Evolutionary conservation across 2,888 invertebrate species (phyloP).

Genomic region (Odontothrips loti): DNA sequence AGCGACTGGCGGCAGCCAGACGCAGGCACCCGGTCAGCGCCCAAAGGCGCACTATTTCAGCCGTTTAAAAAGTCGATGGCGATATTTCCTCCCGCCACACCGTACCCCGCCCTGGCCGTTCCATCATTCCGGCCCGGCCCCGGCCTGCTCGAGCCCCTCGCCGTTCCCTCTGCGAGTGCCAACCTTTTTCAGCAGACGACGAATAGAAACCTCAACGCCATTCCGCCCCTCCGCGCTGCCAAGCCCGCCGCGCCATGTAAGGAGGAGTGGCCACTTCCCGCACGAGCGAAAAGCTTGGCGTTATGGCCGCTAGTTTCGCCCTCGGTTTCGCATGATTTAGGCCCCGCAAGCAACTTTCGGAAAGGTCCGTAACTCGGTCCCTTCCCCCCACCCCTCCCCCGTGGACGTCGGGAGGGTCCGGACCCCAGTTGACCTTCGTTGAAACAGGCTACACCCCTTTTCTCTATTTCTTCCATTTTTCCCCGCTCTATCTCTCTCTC

Average conservation of each 20-base stretch:
- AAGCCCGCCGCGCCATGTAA: neutral
- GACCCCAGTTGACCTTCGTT: neutral
- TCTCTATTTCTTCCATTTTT: too few species aligned
- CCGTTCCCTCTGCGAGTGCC: too few species aligned
- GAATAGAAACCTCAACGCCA: neutral
- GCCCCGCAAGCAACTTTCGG: neutral
- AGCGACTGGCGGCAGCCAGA: too few species aligned
- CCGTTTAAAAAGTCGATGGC: too few species aligned
- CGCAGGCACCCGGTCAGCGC: too few species aligned
- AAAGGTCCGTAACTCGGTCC: neutral
- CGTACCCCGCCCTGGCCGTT: neutral
- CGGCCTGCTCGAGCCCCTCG: too few species aligned
- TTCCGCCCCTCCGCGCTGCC: neutral
- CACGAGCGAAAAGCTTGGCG: neutral
- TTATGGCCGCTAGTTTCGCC: neutral
- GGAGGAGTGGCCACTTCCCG: too few species aligned
- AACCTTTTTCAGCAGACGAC: neutral
- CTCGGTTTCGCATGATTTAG: conserved; percentile 1
- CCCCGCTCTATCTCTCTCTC: neutral
- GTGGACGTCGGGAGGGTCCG: neutral
- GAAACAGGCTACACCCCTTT: neutral
- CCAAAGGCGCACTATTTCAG: too few species aligned
- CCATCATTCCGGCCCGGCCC: neutral
- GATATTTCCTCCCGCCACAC: neutral
- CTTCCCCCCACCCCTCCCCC: neutral